phyloP scores from a whole-genome alignment of 2,113 vertebrate species.

The Hemicordylus capensis region DNA sequence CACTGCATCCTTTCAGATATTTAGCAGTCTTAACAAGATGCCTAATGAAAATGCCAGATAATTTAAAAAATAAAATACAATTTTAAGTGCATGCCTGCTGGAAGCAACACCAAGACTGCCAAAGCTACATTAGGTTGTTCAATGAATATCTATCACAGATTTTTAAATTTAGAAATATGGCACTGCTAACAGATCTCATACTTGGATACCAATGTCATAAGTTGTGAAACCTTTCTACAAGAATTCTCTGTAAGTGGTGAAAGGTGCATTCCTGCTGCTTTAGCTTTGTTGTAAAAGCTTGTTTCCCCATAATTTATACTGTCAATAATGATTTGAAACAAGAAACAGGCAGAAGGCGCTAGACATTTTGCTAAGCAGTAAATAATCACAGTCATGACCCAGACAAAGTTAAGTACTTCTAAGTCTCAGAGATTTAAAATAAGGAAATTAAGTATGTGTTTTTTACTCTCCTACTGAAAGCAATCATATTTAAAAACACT shows the following conservation, averaged over 20 bases:
- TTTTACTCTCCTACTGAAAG: background rate
- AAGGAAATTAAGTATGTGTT: background rate
- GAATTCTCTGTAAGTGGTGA: constrained; percentile 35
- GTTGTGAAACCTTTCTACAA: constrained; percentile 16
- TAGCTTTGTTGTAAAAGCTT: background rate
- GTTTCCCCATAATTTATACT: background rate
- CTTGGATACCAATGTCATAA: constrained; percentile 40
- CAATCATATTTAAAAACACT: background rate
- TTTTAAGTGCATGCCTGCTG: background rate
- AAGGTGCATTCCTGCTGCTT: constrained; percentile 16
- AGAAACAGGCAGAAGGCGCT: background rate
- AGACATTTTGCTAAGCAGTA: background rate
- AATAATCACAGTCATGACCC: background rate
- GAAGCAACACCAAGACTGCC: background rate
- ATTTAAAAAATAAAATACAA: background rate
- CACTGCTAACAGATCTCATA: constrained; percentile 34
- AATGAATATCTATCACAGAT: background rate
- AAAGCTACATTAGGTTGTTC: background rate
- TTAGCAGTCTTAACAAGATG: background rate
- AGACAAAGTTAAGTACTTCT: background rate
- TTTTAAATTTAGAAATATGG: constrained; percentile 9
- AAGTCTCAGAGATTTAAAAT: background rate
- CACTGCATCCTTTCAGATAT: background rate
- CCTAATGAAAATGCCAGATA: background rate
- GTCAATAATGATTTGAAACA: constrained; percentile 16